phyloP scores from a whole-genome alignment of 2,113 vertebrate species.

The Chaetops frenatus region DNA sequence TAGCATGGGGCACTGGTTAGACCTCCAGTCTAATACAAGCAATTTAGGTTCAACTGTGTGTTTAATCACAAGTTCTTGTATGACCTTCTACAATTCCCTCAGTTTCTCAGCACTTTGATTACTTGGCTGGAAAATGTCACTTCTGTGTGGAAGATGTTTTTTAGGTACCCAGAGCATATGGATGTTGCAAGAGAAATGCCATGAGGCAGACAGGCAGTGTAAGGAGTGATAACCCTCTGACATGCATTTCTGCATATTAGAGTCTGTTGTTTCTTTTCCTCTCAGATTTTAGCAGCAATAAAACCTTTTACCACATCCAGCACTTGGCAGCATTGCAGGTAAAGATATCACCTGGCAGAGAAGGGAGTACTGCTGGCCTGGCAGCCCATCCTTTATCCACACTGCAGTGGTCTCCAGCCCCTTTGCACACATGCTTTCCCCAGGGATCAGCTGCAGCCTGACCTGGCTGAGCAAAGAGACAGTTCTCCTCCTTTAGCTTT shows the following conservation, averaged over 20 bases:
- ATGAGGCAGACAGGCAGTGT: not conserved
- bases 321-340: not conserved
- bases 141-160: not conserved
- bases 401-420: not conserved
- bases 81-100: not conserved
- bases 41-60: not conserved
- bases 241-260: not conserved
- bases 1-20: not conserved
- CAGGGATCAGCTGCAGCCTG: not conserved
- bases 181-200: not conserved
- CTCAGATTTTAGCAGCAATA: not conserved
- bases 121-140: not conserved
- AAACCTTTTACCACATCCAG: not conserved
- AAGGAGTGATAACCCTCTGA: not conserved
- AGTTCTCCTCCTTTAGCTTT: not conserved
- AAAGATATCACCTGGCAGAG: not conserved
- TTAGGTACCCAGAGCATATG: fast-evolving
- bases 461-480: not conserved
- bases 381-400: not conserved
- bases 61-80: not conserved
- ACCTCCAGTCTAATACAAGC: not conserved
- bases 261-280: not conserved
- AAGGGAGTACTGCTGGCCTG: not conserved
- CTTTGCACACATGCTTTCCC: not conserved
- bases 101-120: not conserved